Conservation (phyloP, 1,140 invertebrate genomes). For the Lasioglossum albipes region DNA sequence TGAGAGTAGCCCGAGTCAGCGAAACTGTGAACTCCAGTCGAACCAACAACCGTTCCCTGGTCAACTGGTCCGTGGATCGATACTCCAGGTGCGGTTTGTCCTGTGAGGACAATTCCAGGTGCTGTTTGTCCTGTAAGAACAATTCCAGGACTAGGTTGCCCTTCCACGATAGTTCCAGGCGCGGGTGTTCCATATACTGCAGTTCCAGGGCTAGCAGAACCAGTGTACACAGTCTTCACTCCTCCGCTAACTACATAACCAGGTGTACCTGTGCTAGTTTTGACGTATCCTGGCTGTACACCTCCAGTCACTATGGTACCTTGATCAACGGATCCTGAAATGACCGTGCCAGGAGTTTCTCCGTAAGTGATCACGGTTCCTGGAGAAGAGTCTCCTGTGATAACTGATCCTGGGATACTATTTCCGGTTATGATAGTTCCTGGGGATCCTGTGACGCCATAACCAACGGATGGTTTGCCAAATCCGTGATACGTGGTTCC, state of each 20-base stretch:
- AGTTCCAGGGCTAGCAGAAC: conserved; percentile 30
- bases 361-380: conserved; percentile 48
- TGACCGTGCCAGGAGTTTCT: conserved; percentile 40
- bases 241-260: conserved; percentile 63
- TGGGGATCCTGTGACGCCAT: background rate
- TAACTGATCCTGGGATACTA: conserved; percentile 26
- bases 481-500: background rate
- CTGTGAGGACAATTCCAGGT: conserved; percentile 43
- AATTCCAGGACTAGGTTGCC: conserved; percentile 35
- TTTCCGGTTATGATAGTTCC: conserved; percentile 33
- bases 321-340: conserved; percentile 36
- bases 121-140: conserved; percentile 53
- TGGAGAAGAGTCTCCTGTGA: conserved; percentile 40
- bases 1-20: conserved; percentile 27
- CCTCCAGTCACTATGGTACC: conserved; percentile 40
- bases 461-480: background rate
- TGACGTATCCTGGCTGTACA: conserved; percentile 52
- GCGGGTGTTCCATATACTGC: conserved; percentile 29
- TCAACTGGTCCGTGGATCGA: conserved; percentile 31
- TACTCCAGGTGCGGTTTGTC: conserved; percentile 52
- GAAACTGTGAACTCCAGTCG: conserved; percentile 28
- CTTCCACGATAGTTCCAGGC: conserved; percentile 43
- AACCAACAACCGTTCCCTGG: conserved; percentile 48
- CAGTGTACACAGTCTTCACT: conserved; percentile 49
- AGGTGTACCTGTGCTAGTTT: conserved; percentile 52